A percentile compares a stretch with the other conserved stretches of the same genome.
phyloP scores from a whole-genome alignment of 2,888 invertebrate species.

The Prostheceraeus crozeri region DNA sequence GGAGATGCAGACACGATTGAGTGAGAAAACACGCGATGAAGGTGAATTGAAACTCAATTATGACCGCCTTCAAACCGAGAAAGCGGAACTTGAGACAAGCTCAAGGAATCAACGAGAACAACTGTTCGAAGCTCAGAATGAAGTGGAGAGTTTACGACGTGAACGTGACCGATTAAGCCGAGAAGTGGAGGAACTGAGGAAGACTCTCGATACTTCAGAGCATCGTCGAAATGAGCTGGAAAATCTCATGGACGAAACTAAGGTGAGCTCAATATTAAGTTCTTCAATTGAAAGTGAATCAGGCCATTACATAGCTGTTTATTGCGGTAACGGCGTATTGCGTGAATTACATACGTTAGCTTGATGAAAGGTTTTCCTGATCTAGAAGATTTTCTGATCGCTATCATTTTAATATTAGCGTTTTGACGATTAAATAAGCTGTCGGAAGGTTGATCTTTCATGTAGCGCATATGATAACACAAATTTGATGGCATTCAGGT shows the following conservation, averaged over 20 bases:
- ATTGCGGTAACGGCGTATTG: too few species aligned
- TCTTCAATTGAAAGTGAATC: too few species aligned
- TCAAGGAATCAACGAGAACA: neutral
- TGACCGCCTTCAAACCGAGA: slow-evolving; percentile 1
- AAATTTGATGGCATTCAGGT: too few species aligned
- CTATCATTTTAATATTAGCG: too few species aligned
- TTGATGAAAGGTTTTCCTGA: too few species aligned
- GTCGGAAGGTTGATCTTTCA: too few species aligned
- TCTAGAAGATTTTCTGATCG: too few species aligned
- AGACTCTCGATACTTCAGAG: neutral
- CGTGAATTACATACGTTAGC: too few species aligned
- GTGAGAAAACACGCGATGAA: neutral
- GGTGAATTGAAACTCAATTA: neutral
- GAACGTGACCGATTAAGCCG: neutral
- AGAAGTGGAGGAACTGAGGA: neutral
- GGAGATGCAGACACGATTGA: neutral
- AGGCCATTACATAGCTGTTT: too few species aligned
- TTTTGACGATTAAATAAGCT: too few species aligned
- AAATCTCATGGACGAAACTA: neutral
- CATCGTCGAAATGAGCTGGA: neutral
- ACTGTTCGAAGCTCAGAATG: neutral
- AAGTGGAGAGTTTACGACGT: neutral
- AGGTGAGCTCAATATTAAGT: neutral
- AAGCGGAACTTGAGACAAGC: neutral
- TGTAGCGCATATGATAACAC: too few species aligned